phyloP scores from a whole-genome alignment of 2,113 vertebrate genomes.

The Prietella phreatophila region DNA sequence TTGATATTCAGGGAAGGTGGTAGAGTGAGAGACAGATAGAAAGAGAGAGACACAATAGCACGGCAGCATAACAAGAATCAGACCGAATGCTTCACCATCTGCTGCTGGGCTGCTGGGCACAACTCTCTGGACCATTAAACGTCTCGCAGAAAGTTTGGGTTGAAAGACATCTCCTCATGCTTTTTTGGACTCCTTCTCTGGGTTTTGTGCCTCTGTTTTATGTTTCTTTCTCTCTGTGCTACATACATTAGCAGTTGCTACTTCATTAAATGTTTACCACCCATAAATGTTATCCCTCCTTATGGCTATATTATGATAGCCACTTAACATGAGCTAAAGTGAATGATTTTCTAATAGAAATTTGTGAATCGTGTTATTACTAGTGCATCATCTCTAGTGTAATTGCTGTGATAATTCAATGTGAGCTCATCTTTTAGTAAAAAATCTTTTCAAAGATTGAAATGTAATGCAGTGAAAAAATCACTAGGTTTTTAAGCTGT shows the following conservation, averaged over 20 bases:
- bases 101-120: conserved; percentile 45
- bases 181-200: conserved; percentile 10
- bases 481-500: neutral
- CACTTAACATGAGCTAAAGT: neutral
- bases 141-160: conserved; percentile 52
- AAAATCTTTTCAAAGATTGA: neutral
- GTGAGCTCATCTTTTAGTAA: neutral
- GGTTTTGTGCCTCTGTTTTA: conserved; percentile 3
- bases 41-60: conserved; percentile 49
- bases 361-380: neutral
- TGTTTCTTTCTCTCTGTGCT: neutral
- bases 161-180: conserved; percentile 21
- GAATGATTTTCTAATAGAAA: neutral
- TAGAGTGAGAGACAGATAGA: conserved; percentile 33
- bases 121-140: conserved; percentile 55
- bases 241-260: neutral
- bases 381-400: neutral
- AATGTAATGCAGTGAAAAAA: neutral
- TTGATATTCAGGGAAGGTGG: conserved; percentile 49
- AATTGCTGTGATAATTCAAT: neutral
- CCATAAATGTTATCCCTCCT: neutral
- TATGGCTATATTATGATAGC: neutral
- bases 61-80: conserved; percentile 53
- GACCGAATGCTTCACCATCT: conserved; percentile 58
- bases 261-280: conserved; percentile 2